phyloP scores from a whole-genome alignment of 2,888 invertebrate genomes.

The Stenolophus ochropezus region DNA sequence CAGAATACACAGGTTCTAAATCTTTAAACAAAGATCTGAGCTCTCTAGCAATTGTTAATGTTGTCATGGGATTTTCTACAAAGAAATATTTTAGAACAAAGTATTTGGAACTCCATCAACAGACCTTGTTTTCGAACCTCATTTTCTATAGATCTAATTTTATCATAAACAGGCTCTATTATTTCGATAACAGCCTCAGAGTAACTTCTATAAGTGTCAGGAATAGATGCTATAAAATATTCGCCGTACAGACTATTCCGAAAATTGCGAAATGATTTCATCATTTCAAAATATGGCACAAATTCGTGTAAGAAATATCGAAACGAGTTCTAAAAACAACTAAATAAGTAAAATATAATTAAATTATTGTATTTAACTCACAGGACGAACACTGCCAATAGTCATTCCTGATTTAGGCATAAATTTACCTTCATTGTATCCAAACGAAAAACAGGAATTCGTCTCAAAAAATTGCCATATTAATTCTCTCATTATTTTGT shows the following conservation, averaged over 20 bases:
- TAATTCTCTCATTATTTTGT: constrained; percentile 70
- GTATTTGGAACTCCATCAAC: background rate
- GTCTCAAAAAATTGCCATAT: constrained; percentile 70
- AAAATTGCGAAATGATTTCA: constrained; percentile 69
- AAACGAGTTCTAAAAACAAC: constrained; percentile 62
- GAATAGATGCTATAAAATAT: constrained; percentile 61
- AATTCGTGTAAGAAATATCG: constrained; percentile 67
- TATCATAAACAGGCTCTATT: constrained; percentile 66
- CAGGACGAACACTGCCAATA: constrained; percentile 69
- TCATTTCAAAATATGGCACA: constrained; percentile 68
- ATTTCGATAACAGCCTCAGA: constrained; percentile 66
- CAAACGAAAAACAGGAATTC: constrained; percentile 68
- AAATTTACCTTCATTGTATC: constrained; percentile 67
- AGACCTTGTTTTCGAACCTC: constrained; percentile 68
- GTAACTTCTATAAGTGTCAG: constrained; percentile 69
- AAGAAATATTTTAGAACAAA: constrained; percentile 53
- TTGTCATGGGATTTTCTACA: constrained; percentile 69
- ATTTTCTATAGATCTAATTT: constrained; percentile 67
- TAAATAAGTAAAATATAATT: background rate
- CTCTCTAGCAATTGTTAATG: constrained; percentile 67
- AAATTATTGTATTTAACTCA: constrained; percentile 63
- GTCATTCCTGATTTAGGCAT: constrained; percentile 67
- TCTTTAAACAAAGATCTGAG: constrained; percentile 67
- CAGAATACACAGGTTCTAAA: constrained; percentile 65
- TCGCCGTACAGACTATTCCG: constrained; percentile 63